Percentiles rank a stretch among this genome's conserved stretches.
Conservation (phyloP, 2,113 vertebrate species). For the Phyllostomus discolor region DNA sequence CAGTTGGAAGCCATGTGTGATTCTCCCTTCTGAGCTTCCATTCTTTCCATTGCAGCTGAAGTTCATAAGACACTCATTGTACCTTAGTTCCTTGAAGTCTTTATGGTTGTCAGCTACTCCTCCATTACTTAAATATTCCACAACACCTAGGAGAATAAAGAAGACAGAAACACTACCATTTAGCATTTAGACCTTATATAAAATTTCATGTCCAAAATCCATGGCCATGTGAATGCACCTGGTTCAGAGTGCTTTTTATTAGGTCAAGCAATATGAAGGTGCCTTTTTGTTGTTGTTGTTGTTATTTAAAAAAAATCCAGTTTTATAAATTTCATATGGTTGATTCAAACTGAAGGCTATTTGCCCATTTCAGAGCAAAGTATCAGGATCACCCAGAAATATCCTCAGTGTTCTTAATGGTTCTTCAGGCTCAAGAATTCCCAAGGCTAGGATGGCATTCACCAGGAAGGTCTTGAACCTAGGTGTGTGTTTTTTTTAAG, state of each 20-base stretch:
- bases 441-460: neutral
- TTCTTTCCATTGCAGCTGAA: constrained; percentile 97
- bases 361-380: neutral
- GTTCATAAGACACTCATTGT: constrained; percentile 97
- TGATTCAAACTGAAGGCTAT: neutral
- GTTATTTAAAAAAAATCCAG: neutral
- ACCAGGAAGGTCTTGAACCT: neutral
- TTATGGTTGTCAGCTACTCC: constrained; percentile 99
- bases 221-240: neutral
- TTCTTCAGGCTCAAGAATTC: neutral
- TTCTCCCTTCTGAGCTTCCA: constrained; percentile 91
- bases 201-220: neutral
- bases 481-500: too few relatives aligned
- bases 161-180: constrained; percentile 2
- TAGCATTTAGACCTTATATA: neutral
- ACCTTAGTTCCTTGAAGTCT: constrained; percentile 98
- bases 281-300: neutral
- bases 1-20: constrained; percentile 97
- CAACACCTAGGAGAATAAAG: constrained; percentile 87
- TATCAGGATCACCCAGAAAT: neutral
- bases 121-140: constrained; percentile 97
- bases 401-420: neutral
- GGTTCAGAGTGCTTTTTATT: neutral
- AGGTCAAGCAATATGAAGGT: neutral
- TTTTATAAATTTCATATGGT: neutral